phyloP scores from a whole-genome alignment of 2,797 vertebrate species.

The Dryobates pubescens region DNA sequence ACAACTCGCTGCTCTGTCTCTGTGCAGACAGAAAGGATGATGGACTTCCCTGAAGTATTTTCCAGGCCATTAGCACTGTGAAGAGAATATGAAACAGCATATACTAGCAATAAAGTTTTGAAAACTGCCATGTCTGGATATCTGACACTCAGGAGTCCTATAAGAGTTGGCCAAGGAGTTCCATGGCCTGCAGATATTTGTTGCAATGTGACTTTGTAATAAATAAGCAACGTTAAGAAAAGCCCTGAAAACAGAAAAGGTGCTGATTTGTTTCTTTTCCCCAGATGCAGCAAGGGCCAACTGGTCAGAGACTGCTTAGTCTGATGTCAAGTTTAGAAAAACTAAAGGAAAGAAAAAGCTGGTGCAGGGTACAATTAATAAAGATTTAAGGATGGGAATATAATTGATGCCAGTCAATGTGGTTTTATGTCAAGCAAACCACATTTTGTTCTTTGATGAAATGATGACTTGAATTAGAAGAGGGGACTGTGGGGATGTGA shows the following conservation, averaged over 20 bases:
- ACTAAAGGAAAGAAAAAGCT: neutral
- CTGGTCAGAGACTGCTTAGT: neutral
- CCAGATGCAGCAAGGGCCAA: neutral
- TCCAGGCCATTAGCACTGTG: constrained; percentile 43
- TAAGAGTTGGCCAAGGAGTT: neutral
- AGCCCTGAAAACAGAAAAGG: neutral
- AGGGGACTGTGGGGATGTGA: neutral
- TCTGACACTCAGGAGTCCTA: neutral
- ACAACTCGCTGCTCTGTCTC: neutral
- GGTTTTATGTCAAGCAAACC: constrained; percentile 29
- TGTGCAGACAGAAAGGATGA: constrained; percentile 18
- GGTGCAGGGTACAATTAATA: neutral
- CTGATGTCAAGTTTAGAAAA: neutral
- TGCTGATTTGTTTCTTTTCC: accelerated
- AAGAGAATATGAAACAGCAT: constrained; percentile 13
- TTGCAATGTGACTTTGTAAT: neutral
- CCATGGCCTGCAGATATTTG: neutral
- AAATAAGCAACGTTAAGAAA: neutral
- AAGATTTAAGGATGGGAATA: neutral
- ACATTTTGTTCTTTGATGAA: constrained; percentile 41
- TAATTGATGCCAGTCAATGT: neutral
- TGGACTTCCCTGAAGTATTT: constrained; percentile 41
- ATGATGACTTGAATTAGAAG: constrained; percentile 46
- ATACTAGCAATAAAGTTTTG: constrained; percentile 19
- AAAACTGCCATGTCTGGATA: neutral